Evolutionary conservation across 64 coral and sea anemone genomes (phyloP).

Genomic region (Montipora foliosa): DNA sequence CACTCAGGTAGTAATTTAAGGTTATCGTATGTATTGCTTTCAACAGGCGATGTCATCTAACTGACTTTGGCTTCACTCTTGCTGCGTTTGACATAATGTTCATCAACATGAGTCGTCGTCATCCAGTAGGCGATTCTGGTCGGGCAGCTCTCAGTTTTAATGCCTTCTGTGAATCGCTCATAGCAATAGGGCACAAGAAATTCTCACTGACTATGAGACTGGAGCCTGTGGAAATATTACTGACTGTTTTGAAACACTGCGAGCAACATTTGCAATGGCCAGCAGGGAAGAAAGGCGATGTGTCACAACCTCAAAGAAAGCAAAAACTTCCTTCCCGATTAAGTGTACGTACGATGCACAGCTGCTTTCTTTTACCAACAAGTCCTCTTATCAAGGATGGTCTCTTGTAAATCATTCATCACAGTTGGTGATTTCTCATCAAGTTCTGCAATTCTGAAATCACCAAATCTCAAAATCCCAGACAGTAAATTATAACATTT

Average conservation of each 20-base stretch:
- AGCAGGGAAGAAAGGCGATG: background rate
- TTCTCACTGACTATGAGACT: conserved; percentile 28
- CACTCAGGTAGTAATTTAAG: no score
- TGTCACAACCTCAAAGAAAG: background rate
- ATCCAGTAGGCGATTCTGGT: conserved; percentile 46
- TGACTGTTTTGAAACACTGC: conserved; percentile 68
- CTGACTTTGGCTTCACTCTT: conserved; percentile 69
- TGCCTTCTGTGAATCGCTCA: conserved; percentile 57
- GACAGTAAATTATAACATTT: no score
- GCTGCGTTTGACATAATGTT: conserved; percentile 73
- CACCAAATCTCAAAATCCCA: no score
- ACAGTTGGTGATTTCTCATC: background rate
- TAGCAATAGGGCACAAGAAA: conserved; percentile 54
- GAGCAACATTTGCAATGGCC: conserved; percentile 46
- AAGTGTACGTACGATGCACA: background rate
- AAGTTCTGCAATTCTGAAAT: no score
- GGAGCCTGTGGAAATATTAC: conserved; percentile 50
- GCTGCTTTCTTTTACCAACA: conserved; percentile 19
- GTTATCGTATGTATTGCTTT: no score
- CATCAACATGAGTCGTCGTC: conserved; percentile 74
- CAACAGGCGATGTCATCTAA: conserved; percentile 55
- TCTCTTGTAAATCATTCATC: background rate
- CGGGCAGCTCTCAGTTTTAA: conserved; percentile 67
- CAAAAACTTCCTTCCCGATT: background rate
- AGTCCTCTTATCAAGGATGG: background rate